A percentile compares a stretch with the other conserved stretches of the same genome.
phyloP scores from a whole-genome alignment of 2,113 vertebrate genomes.

The Calonectris borealis region DNA sequence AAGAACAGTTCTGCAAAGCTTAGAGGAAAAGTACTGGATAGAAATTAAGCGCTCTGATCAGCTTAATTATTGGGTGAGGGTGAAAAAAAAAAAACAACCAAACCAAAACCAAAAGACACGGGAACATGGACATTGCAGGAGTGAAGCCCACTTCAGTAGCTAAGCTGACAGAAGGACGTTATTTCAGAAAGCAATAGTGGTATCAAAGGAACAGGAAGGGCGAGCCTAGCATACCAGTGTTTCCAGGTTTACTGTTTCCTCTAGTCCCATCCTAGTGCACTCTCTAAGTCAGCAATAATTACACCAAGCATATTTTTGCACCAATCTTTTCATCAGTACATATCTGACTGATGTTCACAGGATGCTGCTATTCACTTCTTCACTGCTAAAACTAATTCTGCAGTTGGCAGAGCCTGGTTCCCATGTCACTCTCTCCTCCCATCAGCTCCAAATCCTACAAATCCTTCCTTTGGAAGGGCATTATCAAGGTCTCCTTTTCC shows the following conservation, averaged over 20 bases:
- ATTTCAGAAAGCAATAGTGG: background rate
- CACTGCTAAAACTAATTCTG: background rate
- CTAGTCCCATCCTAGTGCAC: background rate
- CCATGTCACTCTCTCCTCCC: background rate
- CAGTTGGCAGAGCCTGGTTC: background rate
- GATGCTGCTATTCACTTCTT: background rate
- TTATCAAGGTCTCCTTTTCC: background rate
- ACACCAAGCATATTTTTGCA: background rate
- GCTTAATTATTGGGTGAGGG: background rate
- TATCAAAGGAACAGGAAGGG: background rate
- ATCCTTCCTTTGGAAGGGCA: background rate
- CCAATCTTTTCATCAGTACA: background rate
- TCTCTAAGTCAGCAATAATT: background rate
- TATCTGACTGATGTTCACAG: background rate
- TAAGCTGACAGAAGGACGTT: background rate
- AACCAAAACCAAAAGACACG: background rate
- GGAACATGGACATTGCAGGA: background rate
- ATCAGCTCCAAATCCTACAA: background rate
- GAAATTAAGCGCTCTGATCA: background rate
- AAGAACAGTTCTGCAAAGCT: background rate
- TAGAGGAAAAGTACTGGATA: background rate
- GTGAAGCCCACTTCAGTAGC: background rate
- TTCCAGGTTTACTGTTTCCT: background rate
- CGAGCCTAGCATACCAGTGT: background rate
- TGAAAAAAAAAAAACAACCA: background rate